phyloP scores from a whole-genome alignment of 2,888 invertebrate species.

The Pimpla rufipes region DNA sequence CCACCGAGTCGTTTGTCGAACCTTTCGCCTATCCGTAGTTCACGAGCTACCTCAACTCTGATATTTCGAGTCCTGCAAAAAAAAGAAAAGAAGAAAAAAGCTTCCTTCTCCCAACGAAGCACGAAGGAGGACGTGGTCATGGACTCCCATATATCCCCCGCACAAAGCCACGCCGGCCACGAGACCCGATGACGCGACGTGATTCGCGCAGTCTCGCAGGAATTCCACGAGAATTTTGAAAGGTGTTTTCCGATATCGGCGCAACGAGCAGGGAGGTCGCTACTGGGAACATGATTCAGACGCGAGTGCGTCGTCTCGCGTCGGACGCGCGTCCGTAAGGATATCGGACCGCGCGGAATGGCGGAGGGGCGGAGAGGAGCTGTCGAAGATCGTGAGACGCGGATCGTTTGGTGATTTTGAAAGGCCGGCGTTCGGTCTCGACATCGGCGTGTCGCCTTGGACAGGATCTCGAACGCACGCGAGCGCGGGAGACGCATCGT shows the following conservation, averaged over 20 bases:
- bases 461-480: slow-evolving; percentile 5
- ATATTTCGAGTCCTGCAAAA: too few relatives aligned
- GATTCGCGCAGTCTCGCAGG: not conserved
- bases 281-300: slow-evolving; percentile 47
- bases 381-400: slow-evolving; percentile 23
- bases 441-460: slow-evolving; percentile 1
- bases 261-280: slow-evolving; percentile 36
- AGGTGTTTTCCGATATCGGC: slow-evolving; percentile 48
- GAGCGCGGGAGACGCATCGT: not conserved
- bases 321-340: not conserved
- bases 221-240: slow-evolving; percentile 56
- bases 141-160: slow-evolving; percentile 1
- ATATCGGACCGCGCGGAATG: not conserved
- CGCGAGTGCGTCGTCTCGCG: not conserved
- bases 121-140: not conserved
- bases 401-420: slow-evolving; percentile 39
- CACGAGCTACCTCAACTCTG: too few relatives aligned
- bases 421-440: slow-evolving; percentile 19
- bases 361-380: not conserved
- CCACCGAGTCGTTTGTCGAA: too few relatives aligned
- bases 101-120: not conserved
- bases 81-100: not conserved
- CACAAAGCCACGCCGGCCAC: not conserved
- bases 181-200: slow-evolving; percentile 54
- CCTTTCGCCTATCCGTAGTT: too few relatives aligned